Conservation (phyloP, 2,113 vertebrate genomes). For the Amphiprion percula region DNA sequence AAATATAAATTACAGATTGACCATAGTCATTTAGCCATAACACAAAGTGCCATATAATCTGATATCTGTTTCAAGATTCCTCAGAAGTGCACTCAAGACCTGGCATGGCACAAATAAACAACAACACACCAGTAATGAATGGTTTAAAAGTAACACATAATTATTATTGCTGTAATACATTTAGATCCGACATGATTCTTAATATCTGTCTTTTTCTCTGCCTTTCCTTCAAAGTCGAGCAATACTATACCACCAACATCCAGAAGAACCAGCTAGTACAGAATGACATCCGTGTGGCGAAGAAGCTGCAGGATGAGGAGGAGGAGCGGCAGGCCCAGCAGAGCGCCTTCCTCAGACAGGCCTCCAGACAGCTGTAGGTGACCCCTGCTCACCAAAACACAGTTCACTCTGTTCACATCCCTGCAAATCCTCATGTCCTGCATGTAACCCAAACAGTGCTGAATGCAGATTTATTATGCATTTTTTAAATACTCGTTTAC, state of each 20-base stretch:
- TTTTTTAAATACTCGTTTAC: background rate
- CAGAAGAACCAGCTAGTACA: slow-evolving; percentile 85
- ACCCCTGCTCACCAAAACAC: background rate
- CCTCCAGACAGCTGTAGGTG: slow-evolving; percentile 73
- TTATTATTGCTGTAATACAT: background rate
- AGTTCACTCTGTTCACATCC: background rate
- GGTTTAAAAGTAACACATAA: background rate
- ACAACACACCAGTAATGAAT: too few species aligned
- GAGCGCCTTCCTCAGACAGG: slow-evolving; percentile 60
- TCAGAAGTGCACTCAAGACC: background rate
- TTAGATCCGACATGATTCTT: background rate
- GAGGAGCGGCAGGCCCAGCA: slow-evolving; percentile 73
- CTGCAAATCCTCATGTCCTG: background rate
- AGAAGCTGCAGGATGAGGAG: slow-evolving; percentile 82
- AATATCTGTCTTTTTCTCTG: background rate
- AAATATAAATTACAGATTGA: too few species aligned
- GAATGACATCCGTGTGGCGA: slow-evolving; percentile 82
- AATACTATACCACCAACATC: slow-evolving; percentile 84
- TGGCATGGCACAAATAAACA: background rate
- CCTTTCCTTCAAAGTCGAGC: slow-evolving; percentile 72
- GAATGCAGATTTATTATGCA: background rate
- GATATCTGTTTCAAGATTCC: slow-evolving; percentile 4
- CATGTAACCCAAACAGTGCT: background rate
- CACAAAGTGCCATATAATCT: background rate
- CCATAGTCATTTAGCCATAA: too few species aligned